Percentiles rank a stretch among this genome's conserved stretches.
Evolutionary conservation across 92 coral and sea anemone genomes (phyloP).

Genomic region (Porites cylindrica): DNA sequence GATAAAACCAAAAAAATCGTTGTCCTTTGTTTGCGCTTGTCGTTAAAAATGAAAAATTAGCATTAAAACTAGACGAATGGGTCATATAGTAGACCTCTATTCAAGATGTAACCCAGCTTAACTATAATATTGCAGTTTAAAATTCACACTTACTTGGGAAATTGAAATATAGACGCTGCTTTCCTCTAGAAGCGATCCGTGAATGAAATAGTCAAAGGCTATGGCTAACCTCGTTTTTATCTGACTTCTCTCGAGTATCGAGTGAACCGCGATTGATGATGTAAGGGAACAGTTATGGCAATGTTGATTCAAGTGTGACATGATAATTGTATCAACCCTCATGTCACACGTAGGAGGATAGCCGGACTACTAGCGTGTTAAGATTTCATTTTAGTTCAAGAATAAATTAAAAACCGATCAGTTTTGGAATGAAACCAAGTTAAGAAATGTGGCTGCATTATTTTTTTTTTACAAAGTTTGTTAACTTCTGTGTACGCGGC

Average conservation of each 20-base stretch:
- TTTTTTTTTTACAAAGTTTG: not conserved
- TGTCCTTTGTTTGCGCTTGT: constrained; percentile 22
- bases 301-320: constrained; percentile 41
- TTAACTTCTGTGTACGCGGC: not conserved
- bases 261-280: constrained; percentile 14
- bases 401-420: not conserved
- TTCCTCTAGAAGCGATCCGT: not conserved
- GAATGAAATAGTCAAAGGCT: not conserved
- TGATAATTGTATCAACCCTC: constrained; percentile 7
- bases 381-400: not conserved
- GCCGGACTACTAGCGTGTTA: not conserved
- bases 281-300: constrained; percentile 9
- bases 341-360: constrained; percentile 17
- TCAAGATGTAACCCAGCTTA: too few relatives aligned
- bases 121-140: not conserved
- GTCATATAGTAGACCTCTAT: not conserved
- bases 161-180: not conserved
- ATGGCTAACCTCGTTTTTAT: constrained; percentile 4
- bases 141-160: not conserved
- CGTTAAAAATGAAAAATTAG: constrained; percentile 12
- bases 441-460: not conserved
- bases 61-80: constrained; percentile 20
- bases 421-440: not conserved
- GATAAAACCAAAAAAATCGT: not conserved
- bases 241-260: not conserved